Evolutionary conservation across 2,888 invertebrate genomes (phyloP).

Genomic region (Melanophora roralis): DNA sequence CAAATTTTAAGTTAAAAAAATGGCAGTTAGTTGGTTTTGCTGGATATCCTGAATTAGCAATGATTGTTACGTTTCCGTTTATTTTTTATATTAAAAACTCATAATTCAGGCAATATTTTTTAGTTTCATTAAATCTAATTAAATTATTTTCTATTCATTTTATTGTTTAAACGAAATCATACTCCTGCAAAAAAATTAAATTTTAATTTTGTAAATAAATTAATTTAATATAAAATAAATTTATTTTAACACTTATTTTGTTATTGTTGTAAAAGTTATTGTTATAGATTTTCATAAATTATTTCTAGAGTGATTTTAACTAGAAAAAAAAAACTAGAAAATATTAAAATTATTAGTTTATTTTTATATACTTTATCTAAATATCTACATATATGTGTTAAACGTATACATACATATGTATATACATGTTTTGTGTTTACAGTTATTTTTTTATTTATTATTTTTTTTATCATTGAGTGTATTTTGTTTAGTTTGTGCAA

Average conservation of each 20-base stretch:
- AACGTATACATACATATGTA: no score
- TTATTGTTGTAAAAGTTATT: slow-evolving; percentile 2
- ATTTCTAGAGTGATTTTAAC: not conserved
- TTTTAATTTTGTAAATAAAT: slow-evolving; percentile 15
- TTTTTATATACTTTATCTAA: not conserved
- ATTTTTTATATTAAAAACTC: not conserved
- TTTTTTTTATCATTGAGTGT: slow-evolving; percentile 1
- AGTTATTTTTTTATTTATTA: not conserved
- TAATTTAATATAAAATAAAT: not conserved
- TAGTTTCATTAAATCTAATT: not conserved
- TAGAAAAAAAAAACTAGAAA: not conserved
- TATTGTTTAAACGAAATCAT: not conserved
- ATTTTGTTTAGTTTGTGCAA: slow-evolving; percentile 41
- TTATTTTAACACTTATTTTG: slow-evolving; percentile 5
- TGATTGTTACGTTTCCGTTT: not conserved
- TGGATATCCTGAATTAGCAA: not conserved
- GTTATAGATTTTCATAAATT: not conserved
- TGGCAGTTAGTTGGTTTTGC: no score
- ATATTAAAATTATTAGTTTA: not conserved
- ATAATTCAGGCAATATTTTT: not conserved
- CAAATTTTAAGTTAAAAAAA: no score
- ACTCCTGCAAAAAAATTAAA: not conserved
- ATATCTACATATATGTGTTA: not conserved
- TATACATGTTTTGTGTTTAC: no score
- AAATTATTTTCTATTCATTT: not conserved